These are phyloP conservation scores for Glyphotaelius pellucidus DNA, from an alignment of 2,888 invertebrate species.

Conservation along the genomic window DNA sequence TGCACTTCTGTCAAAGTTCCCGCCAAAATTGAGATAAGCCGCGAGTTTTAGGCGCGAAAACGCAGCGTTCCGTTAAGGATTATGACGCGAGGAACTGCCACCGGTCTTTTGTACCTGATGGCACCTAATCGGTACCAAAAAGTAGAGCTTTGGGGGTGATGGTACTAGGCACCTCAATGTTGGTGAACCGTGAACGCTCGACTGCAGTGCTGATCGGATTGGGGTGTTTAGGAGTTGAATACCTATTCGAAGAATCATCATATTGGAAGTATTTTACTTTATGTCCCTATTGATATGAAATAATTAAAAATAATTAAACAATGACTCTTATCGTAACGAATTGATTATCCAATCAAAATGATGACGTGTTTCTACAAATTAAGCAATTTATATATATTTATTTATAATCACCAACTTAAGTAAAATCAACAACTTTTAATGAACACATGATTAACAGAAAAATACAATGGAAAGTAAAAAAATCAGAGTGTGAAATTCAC, in stretches of 20 bases:
- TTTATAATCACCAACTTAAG: too few relatives aligned
- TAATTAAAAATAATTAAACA: too few relatives aligned
- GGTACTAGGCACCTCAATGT: neutral
- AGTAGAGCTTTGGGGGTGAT: neutral
- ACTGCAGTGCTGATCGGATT: neutral
- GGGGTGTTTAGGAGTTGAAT: neutral
- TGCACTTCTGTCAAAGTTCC: slow-evolving; percentile 25
- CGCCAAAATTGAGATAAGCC: slow-evolving; percentile 19
- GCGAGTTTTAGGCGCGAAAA: slow-evolving; percentile 14
- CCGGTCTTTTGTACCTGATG: slow-evolving; percentile 3
- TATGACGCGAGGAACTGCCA: neutral
- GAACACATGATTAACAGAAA: too few relatives aligned
- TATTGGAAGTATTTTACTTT: neutral
- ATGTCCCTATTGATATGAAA: too few relatives aligned
- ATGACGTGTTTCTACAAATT: neutral
- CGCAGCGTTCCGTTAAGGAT: slow-evolving; percentile 8
- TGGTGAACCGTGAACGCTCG: neutral
- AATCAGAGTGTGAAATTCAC: too few relatives aligned
- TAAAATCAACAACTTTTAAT: too few relatives aligned
- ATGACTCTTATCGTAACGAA: too few relatives aligned
- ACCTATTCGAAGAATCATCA: neutral
- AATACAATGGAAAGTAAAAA: too few relatives aligned
- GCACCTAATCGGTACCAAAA: neutral
- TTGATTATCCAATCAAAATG: too few relatives aligned
- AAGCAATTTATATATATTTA: neutral